Conservation (phyloP, 2,113 vertebrate species). For the Chrysochloris asiatica region DNA sequence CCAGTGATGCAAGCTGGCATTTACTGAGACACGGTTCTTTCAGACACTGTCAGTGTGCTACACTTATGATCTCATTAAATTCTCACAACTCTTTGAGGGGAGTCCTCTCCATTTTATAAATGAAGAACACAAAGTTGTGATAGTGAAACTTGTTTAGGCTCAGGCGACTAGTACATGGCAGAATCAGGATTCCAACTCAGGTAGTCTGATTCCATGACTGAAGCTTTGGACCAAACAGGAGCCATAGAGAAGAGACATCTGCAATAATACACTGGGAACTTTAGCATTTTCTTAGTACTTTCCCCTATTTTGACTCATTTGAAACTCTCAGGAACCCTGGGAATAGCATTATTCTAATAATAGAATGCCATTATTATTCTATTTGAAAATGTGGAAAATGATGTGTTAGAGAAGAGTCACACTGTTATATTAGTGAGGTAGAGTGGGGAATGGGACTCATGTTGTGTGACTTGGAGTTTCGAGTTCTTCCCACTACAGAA, state of each 20-base stretch:
- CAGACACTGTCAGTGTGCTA: slow-evolving; percentile 2
- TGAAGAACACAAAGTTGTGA: not conserved
- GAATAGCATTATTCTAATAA: too few relatives aligned
- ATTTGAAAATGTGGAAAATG: slow-evolving; percentile 18
- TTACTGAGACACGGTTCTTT: not conserved
- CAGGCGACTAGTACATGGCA: not conserved
- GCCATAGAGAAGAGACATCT: not conserved
- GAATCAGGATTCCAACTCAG: not conserved
- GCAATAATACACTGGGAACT: not conserved
- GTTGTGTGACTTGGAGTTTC: not conserved
- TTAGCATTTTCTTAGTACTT: not conserved
- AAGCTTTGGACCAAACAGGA: not conserved
- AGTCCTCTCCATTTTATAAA: not conserved
- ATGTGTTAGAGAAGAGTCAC: not conserved
- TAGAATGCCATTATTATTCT: not conserved
- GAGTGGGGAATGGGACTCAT: too few relatives aligned
- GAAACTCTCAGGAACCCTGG: not conserved
- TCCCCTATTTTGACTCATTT: not conserved
- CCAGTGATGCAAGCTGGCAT: not conserved
- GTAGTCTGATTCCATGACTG: not conserved
- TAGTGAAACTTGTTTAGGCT: not conserved
- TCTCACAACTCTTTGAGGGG: slow-evolving; percentile 37
- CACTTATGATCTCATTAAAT: slow-evolving; percentile 36
- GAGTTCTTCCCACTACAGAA: not conserved
- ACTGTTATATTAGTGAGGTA: not conserved